Evolutionary conservation across 1,140 invertebrate species (phyloP), one percentile per base, ranked within the genome.

Genomic region (Lethrus apterus): DNA sequence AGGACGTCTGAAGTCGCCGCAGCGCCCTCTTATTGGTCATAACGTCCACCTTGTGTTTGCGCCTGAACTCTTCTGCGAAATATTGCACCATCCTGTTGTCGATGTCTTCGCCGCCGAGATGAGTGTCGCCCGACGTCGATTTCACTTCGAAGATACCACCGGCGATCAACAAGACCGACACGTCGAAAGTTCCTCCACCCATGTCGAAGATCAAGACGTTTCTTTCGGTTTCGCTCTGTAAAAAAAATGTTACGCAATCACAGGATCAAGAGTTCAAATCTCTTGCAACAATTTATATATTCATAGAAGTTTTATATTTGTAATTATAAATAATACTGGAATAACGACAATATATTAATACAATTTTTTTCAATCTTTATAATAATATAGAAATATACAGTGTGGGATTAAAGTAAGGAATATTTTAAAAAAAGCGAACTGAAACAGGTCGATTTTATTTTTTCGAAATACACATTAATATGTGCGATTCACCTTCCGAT

Each of bases 61-160:
- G 59, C 24, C 68, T 66, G 45, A 74, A 74, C 53, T 75, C 71
- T 9, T 72, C 69, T 29, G 71, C 72, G 46, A 84, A 78, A 65
- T 91, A 82, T 50, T 86, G 83, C 0, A 95, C 86, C 71, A 96
- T 74, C 29, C 89, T 69, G 60, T 85, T 84, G 59, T 93, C 79
- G 45, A 77, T 90, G 74, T 84, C 82, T 67, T 84, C 81, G 2
- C 83, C 83, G 5, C 83, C 83, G 32, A 86, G 68, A 61, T 75
- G 72, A 2, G 74, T 76, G 50, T 76, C 73, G 7, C 75, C 75
- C 1, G 77, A 76, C 3, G 80, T 83, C 0, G 80, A 64, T 59
- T 73, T 74, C 0, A 83, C 65, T 26, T 67, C 64, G 29, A 69
- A 63, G 21, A 81, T 66, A 51, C 81, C 76, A 46, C 78, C 78